Conservation (phyloP, 2,113 vertebrate species). For the Rhinogobius similis region DNA sequence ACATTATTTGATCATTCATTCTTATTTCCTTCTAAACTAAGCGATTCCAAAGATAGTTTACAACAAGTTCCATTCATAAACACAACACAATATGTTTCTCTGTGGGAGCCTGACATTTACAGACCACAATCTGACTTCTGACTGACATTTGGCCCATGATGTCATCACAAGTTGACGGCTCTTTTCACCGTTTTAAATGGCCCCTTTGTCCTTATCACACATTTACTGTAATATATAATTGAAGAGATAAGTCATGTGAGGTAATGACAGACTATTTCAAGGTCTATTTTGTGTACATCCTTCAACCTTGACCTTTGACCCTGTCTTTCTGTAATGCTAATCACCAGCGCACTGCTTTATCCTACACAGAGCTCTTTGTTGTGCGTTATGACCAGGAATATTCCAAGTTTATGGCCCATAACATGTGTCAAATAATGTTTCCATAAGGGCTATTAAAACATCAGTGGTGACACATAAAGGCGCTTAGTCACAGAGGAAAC, state of each 20-base stretch:
- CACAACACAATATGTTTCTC: constrained; percentile 28
- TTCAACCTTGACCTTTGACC: constrained; percentile 32
- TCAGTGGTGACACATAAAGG: constrained; percentile 12
- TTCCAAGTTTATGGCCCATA: neutral
- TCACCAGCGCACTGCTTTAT: constrained; percentile 57
- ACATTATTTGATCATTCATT: neutral
- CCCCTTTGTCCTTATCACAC: constrained; percentile 27
- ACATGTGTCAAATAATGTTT: neutral
- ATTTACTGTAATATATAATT: constrained; percentile 19
- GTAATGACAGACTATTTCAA: constrained; percentile 30
- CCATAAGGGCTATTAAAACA: constrained; percentile 11
- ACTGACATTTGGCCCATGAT: constrained; percentile 38
- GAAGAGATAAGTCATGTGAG: constrained; percentile 4
- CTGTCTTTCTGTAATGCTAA: constrained; percentile 34
- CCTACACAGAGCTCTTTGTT: constrained; percentile 36
- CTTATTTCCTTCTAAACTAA: neutral
- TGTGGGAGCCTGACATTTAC: constrained; percentile 46
- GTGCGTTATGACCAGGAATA: constrained; percentile 48
- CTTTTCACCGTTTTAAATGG: constrained; percentile 17
- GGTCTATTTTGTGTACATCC: constrained; percentile 2
- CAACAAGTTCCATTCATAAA: constrained; percentile 9
- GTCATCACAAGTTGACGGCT: constrained; percentile 25
- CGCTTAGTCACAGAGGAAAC: constrained; percentile 54
- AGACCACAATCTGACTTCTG: constrained; percentile 24
- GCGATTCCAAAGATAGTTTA: neutral